Evolutionary conservation across 2,888 invertebrate genomes (phyloP), one percentile per base, ranked within the genome.

Genomic region (Rhopalosiphum nymphaeae): DNA sequence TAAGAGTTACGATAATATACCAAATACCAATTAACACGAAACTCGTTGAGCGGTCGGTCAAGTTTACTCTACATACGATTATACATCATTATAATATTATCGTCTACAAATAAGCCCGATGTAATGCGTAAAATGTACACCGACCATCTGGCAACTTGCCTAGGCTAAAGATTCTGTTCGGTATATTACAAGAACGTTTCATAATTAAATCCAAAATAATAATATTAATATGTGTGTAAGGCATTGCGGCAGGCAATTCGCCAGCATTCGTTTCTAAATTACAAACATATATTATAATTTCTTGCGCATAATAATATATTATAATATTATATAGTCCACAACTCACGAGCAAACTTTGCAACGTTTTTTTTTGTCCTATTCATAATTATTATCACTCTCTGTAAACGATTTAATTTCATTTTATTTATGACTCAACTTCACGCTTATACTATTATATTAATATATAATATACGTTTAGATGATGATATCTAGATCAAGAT

Each of bases 171-270:
- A 92, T 86, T 92, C 36, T 29, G n/a, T 61, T 61, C 86, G 86
- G 86, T 49, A 61, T 36, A 49, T 92, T 57, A 86, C 26, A 87
- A 92, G 61, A 92, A 86, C 86, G 36, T 86, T 92, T 92, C 92
- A 61, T 86, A 92, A 92, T 92, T 57, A 92, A 87, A 92, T 92
- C 86, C 61, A 87, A 49, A 49, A 49, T 89, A 61, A 86, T 91
- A 91, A 91, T 57, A 53, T 53, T 67, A 78, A 78, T 78, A 9
- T 78, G 67, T 92, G 49, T 56, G n/a, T 91, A 44, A 4, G n/a
- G 44, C 26, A 57, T 36, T 78, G 9, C 7, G 90, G 36, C 91
- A 84, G 91, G 91, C 92, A 87, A 67, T 92, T 42, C 49, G 92
- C 92, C 92, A 92, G 87, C 46, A 36, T 56, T n/a, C 86, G 42